A percentile compares a stretch with the other conserved stretches of the same genome.
These are phyloP conservation scores for Chironomus tentans DNA, from an alignment of 2,888 invertebrate species.

Conservation along the genomic window DNA sequence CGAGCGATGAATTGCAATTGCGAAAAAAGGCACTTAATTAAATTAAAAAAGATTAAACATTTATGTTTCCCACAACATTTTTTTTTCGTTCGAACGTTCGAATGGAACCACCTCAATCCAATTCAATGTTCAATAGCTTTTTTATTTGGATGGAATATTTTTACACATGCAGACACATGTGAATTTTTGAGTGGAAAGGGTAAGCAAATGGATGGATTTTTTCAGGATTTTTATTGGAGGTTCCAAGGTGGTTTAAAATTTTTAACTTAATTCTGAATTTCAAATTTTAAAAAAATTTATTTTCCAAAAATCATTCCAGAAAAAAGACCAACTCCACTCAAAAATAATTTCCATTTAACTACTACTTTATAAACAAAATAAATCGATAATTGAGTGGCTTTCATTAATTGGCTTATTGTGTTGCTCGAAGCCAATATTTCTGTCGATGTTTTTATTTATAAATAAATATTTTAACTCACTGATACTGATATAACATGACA, in stretches of 20 bases:
- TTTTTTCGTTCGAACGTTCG: not conserved
- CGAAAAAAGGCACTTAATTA: conserved; percentile 7
- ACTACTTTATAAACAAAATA: not conserved
- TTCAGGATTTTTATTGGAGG: not conserved
- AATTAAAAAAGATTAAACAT: conserved; percentile 23
- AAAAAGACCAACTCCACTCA: not conserved
- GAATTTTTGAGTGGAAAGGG: no score
- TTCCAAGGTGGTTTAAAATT: no score
- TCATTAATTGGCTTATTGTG: not conserved
- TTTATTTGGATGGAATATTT: not conserved
- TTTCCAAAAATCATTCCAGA: not conserved
- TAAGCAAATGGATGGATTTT: not conserved
- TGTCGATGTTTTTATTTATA: no score
- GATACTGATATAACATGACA: no score
- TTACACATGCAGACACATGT: not conserved
- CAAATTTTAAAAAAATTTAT: no score
- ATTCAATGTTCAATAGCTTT: not conserved
- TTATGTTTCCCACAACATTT: not conserved
- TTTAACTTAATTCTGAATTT: no score
- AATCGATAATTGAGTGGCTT: conserved; percentile 6
- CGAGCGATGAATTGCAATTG: no score
- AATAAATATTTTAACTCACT: no score
- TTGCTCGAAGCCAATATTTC: not conserved
- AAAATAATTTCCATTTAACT: not conserved
- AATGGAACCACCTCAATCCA: not conserved